Base-by-base conservation (phyloP, 2,888 invertebrate genomes). In the Hypsopygia costalis region DNA sequence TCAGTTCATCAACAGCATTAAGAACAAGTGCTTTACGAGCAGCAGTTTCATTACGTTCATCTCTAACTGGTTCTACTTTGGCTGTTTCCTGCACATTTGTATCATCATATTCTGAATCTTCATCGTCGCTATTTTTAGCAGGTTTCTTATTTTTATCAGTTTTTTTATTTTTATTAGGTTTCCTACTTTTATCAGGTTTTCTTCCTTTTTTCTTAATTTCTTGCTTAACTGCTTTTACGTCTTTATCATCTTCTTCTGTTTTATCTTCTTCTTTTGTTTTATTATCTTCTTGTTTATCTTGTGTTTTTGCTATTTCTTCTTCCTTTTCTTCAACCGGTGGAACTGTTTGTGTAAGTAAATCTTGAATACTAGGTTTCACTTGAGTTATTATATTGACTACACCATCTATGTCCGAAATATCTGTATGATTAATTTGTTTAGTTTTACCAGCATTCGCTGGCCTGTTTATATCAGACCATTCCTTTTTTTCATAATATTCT, bases 401-500 rank as follows among this genome's bases (percentile, higher is more conserved):
- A n/a, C 78, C 79, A 36, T 82, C 81, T 40, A 86, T 85, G 12
- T 79, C 82, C 3, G 82, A 67, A 43, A 74, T 43, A 12, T 66
- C 62, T 7, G 63, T 62, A 27, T 69, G 70, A 43, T 71, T 68
- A 9, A 49, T 8, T 1, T 44, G 22, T 35, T 57, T 62, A 12
- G 45, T 34, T 40, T 62, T 53, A 3, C 40, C 45, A 1, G 43
- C n/a, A 16, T 63, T 39, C 6, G 47, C 66, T 7, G 62, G 53
- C 52, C 78, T 70, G 32, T 74, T 55, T 6, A 59, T 6, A 42
- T 86, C 82, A 0, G 82, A 74, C 86, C 85, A 86, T 5, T 86
- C 87, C 43, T 76, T 82, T 41, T 76, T 87, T 44, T 87, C 86
- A 44, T 53, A 85, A 43, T 86, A 85, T 6, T 83, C 85, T 8